Evolutionary conservation across 30 jellyfish, hydroid and myxozoan species (phyloP), one percentile per base, ranked within the genome.

Genomic region (Hydra vulgaris): DNA sequence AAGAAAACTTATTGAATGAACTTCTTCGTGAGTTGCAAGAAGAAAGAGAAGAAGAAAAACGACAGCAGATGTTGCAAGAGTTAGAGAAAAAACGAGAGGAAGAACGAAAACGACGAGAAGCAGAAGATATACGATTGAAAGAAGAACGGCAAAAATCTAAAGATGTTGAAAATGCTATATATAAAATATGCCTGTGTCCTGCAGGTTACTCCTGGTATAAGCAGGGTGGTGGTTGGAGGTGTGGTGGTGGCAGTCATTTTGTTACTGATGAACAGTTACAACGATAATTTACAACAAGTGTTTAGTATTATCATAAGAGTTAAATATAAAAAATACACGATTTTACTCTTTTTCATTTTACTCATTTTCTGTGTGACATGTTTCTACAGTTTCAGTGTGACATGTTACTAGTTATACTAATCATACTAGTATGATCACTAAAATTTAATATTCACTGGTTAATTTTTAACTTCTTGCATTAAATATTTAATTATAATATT

Each of bases 211-310:
- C 68, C 21, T 74, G 82, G 82, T 68, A 40, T 25, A 21, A 24
- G 55, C 74, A 7, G 3, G 82, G 82, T 0, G 8, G 82, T 16
- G 82, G 82, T 7, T 74, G 82, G 82, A 16, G 82, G 68, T 74
- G 82, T 74, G 71, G 70, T n/a, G 82, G 71, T 1, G 82, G 82
- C 16, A 40, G 82, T 74, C 82, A 74, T 24, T 74, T 74, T 74
- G 82, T 74, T 18, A 20, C 82, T 23, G 71, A 74, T 40, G 66
- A 24, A 54, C 82, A 74, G 25, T 24, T 74, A 54, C 23, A 74
- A 3, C 0, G 23, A 23, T 23, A 74, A 74, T 74, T 74, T 74
- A 74, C 82, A 24, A 0, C 21, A 3, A 40, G 61, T 40, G 12
- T 12, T 40, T 40, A 40, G 17, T 20, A 15, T 15, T 15, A 69